Conservation (phyloP, 2,888 invertebrate species). For the Azorinus chamasolen region DNA sequence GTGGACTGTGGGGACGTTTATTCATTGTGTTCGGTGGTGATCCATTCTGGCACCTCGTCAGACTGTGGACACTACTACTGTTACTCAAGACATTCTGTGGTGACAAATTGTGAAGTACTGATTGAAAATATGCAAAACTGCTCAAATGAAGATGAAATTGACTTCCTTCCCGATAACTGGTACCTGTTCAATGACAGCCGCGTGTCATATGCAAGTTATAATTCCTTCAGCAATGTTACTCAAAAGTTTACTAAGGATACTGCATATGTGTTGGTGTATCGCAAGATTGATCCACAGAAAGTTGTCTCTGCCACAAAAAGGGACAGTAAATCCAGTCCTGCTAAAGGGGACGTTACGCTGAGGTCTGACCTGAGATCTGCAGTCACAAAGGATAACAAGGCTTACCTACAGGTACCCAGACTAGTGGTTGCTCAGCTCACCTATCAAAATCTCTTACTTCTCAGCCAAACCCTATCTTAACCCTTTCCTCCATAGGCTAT, state of each 20-base stretch:
- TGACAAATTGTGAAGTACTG: conserved; percentile 62
- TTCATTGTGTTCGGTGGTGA: conserved; percentile 93
- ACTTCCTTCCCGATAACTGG: conserved; percentile 89
- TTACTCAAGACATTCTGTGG: conserved; percentile 88
- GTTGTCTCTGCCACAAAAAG: conserved; percentile 30
- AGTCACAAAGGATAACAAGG: conserved; percentile 76
- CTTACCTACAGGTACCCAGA: conserved; percentile 73
- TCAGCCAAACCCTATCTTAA: too few relatives aligned
- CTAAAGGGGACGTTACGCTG: conserved; percentile 68
- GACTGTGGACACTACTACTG: conserved; percentile 96
- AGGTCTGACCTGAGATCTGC: conserved; percentile 70
- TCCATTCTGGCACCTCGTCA: conserved; percentile 93
- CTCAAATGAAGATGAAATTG: conserved; percentile 73
- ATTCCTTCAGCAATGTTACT: conserved; percentile 80
- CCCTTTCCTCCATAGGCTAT: too few relatives aligned
- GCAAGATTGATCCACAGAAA: conserved; percentile 68
- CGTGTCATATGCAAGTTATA: conserved; percentile 87
- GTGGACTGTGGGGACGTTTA: conserved; percentile 88
- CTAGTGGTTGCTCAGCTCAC: neutral
- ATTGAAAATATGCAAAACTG: conserved; percentile 63
- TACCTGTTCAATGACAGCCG: conserved; percentile 93
- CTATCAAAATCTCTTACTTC: too few relatives aligned
- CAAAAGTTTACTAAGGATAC: conserved; percentile 90
- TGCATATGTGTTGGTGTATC: conserved; percentile 94
- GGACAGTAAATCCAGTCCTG: conserved; percentile 45